Conservation (phyloP, 2,888 invertebrate species). For the Lasioglossum vierecki region DNA sequence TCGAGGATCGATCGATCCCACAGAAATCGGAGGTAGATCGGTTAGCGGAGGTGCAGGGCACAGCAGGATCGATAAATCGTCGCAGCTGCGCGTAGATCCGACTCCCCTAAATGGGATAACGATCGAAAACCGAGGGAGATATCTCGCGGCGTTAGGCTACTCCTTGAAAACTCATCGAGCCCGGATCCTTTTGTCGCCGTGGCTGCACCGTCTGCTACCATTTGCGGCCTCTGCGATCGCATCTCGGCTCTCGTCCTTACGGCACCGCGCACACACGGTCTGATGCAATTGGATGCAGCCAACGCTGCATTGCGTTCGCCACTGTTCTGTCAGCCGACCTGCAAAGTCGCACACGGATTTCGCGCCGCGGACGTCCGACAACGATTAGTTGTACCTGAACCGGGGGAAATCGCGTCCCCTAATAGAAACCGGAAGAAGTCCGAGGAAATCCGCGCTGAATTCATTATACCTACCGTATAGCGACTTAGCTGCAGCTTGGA, state of each 20-base stretch:
- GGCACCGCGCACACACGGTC: slow-evolving; percentile 48
- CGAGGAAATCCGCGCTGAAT: background rate
- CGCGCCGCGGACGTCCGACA: slow-evolving; percentile 37
- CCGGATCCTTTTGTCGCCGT: slow-evolving; percentile 62
- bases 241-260: slow-evolving; percentile 62
- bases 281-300: slow-evolving; percentile 59
- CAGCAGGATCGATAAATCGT: slow-evolving; percentile 39
- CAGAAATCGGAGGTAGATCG: background rate
- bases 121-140: slow-evolving; percentile 70
- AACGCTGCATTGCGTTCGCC: slow-evolving; percentile 35
- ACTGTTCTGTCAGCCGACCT: slow-evolving; percentile 71
- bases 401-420: slow-evolving; percentile 28
- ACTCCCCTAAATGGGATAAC: slow-evolving; percentile 74
- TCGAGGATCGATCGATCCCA: background rate
- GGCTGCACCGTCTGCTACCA: slow-evolving; percentile 57
- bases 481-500: too few species aligned
- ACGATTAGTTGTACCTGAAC: slow-evolving; percentile 48
- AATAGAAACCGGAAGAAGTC: background rate
- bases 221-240: slow-evolving; percentile 70
- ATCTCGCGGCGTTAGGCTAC: slow-evolving; percentile 65
- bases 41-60: background rate
- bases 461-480: background rate
- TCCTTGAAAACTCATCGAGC: slow-evolving; percentile 62
- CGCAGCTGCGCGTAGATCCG: slow-evolving; percentile 57
- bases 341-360: slow-evolving; percentile 41